These are phyloP conservation scores for Anoplolepis gracilipes DNA, from an alignment of 1,140 invertebrate genomes.

Conservation along the genomic window DNA sequence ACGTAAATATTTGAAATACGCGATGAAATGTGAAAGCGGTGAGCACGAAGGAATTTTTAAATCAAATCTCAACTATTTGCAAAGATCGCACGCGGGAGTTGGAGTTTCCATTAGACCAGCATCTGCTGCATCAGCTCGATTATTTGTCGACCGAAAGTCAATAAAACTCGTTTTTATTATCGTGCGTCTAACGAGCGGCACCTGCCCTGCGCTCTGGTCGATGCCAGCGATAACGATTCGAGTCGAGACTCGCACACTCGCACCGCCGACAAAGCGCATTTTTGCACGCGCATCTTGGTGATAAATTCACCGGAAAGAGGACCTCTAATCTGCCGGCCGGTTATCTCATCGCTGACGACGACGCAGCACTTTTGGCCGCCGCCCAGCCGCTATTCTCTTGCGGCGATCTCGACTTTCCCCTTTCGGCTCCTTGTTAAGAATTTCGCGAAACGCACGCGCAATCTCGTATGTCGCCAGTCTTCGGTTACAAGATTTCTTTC, in stretches of 20 bases:
- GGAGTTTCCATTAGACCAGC: background rate
- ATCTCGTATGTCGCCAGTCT: conserved; percentile 58
- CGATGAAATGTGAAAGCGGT: background rate
- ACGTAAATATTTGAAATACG: background rate
- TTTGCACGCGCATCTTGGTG: conserved; percentile 71
- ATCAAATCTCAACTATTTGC: conserved; percentile 34
- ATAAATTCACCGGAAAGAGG: conserved; percentile 71
- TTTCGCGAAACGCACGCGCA: conserved; percentile 61
- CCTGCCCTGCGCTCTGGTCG: conserved; percentile 5
- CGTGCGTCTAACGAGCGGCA: conserved; percentile 20
- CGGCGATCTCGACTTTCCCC: conserved; percentile 28
- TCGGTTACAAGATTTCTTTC: conserved; percentile 41
- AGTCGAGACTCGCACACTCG: background rate
- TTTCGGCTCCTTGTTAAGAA: conserved; percentile 61
- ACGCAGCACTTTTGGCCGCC: conserved; percentile 68
- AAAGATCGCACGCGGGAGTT: background rate
- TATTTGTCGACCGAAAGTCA: conserved; percentile 51
- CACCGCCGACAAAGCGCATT: conserved; percentile 74
- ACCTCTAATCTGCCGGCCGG: conserved; percentile 70
- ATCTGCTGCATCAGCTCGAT: conserved; percentile 35
- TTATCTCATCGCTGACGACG: conserved; percentile 69
- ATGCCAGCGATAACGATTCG: conserved; percentile 39
- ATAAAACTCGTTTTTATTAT: conserved; percentile 51
- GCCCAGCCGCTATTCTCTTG: conserved; percentile 22
- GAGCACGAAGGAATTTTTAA: background rate